Percentiles rank a stretch among this genome's conserved stretches.
These are phyloP conservation scores for Chromis chromis DNA, from an alignment of 2,797 vertebrate species.

Conservation along the genomic window DNA sequence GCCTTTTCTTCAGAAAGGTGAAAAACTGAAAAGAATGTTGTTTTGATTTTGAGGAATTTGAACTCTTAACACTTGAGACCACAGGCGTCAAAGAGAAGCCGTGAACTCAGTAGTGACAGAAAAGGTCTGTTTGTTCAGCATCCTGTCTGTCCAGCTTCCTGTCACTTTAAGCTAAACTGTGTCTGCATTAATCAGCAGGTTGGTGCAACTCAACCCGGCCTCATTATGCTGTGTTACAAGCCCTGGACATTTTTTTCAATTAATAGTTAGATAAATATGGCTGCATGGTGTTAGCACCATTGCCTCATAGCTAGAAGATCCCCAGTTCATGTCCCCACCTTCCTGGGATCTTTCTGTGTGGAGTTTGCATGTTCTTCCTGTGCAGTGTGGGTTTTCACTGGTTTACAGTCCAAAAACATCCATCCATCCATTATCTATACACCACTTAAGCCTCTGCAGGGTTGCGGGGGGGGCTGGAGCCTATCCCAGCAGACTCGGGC, in stretches of 20 bases:
- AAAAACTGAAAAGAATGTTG: conserved; percentile 56
- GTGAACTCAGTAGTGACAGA: conserved; percentile 17
- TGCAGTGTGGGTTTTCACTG: too few relatives aligned
- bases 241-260: neutral
- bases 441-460: too few relatives aligned
- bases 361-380: too few relatives aligned
- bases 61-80: conserved; percentile 48
- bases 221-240: neutral
- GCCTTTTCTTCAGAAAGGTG: conserved; percentile 24
- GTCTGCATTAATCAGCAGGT: neutral
- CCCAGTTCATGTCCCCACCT: too few relatives aligned
- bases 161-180: neutral
- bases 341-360: too few relatives aligned
- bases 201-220: neutral
- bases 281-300: too few relatives aligned
- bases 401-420: too few relatives aligned
- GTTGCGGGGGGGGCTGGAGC: too few relatives aligned
- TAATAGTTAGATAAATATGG: too few relatives aligned
- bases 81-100: conserved; percentile 38
- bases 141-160: conserved; percentile 20
- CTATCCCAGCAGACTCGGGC: too few relatives aligned
- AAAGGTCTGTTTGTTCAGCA: conserved; percentile 2
- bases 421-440: too few relatives aligned
- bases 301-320: too few relatives aligned
- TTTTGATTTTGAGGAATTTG: conserved; percentile 72